Conservation (phyloP, 1,140 invertebrate genomes). For the Solenopsis invicta region DNA sequence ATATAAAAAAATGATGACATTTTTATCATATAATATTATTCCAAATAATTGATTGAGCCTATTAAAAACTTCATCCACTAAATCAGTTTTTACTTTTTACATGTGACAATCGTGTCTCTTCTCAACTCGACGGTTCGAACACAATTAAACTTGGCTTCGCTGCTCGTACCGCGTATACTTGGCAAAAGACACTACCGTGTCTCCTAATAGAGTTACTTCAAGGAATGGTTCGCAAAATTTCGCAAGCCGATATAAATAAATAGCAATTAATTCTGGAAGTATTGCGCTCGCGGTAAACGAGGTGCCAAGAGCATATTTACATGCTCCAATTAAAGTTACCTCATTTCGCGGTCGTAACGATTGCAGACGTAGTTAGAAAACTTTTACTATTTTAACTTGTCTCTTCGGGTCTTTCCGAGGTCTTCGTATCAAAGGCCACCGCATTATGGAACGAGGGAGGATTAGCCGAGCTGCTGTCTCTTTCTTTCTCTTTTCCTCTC, state of each 20-base stretch:
- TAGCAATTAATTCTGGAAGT: conserved; percentile 16
- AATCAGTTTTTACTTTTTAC: no score
- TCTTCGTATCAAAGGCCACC: conserved; percentile 14
- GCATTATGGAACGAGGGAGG: conserved; percentile 15
- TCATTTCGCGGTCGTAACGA: not conserved
- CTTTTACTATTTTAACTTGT: conserved; percentile 63
- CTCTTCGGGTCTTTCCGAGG: not conserved
- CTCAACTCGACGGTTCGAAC: no score
- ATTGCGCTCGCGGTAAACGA: conserved; percentile 19
- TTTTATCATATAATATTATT: no score
- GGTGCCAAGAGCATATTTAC: conserved; percentile 46
- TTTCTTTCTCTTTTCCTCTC: no score
- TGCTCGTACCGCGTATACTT: no score
- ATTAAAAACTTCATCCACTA: no score
- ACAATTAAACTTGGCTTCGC: no score
- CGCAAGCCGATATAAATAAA: not conserved
- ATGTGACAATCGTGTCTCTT: no score
- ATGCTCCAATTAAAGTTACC: conserved; percentile 42
- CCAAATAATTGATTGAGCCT: no score
- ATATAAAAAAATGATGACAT: no score
- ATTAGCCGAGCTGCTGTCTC: conserved; percentile 10
- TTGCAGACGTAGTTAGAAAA: conserved; percentile 60
- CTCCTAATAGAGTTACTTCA: no score
- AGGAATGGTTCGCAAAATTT: not conserved
- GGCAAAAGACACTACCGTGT: no score